Conservation (phyloP, 2,113 vertebrate genomes). For the Tachysurus fulvidraco region DNA sequence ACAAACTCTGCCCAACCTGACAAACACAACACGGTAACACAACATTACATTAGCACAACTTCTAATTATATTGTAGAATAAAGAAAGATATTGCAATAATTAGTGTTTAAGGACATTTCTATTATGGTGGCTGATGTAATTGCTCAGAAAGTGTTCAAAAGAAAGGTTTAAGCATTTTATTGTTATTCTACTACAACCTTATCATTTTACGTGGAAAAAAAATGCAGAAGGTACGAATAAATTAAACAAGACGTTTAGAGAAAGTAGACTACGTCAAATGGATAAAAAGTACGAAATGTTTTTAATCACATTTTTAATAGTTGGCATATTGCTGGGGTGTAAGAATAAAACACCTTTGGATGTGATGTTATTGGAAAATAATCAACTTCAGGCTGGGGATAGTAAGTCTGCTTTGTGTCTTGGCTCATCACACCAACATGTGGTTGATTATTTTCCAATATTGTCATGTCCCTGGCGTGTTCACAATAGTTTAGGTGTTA, state of each 20-base stretch:
- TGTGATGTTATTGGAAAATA: not conserved
- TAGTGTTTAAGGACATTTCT: not conserved
- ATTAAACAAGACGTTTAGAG: not conserved
- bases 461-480: not conserved
- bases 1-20: conserved; percentile 94
- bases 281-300: not conserved
- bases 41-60: not conserved
- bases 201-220: not conserved
- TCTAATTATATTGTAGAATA: not conserved
- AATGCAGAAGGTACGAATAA: not conserved
- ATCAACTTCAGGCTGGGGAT: not conserved
- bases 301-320: not conserved
- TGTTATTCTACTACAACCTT: not conserved
- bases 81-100: not conserved
- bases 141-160: not conserved
- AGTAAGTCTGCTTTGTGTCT: not conserved
- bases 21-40: conserved; percentile 6
- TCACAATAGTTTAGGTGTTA: not conserved
- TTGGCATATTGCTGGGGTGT: not conserved
- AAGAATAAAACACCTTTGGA: not conserved
- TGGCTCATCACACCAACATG: not conserved
- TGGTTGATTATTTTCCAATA: not conserved
- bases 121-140: not conserved
- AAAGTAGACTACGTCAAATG: not conserved
- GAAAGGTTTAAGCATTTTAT: too few species aligned